phyloP scores from a whole-genome alignment of 35 echinoderm and acorn worm genomes.

The Ptychodera flava region DNA sequence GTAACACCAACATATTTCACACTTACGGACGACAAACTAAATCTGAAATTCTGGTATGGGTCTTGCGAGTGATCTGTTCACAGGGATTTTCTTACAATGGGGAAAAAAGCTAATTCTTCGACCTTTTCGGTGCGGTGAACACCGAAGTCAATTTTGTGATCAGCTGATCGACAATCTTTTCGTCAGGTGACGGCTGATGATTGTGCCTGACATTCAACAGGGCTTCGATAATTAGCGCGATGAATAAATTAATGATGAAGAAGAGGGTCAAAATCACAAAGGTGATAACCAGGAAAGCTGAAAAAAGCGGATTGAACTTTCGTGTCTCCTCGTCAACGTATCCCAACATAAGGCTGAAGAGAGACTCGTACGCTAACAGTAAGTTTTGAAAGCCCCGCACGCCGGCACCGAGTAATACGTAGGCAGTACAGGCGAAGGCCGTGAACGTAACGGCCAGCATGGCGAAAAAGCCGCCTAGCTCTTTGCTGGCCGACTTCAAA shows the following conservation, averaged over 20 bases:
- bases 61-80: too few species aligned
- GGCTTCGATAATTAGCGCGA: conserved; percentile 48
- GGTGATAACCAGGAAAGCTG: conserved; percentile 32
- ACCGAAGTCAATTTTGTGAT: neutral
- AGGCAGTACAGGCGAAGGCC: conserved; percentile 36
- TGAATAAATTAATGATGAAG: conserved; percentile 59
- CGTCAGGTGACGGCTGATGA: neutral
- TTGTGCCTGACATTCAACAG: conserved; percentile 24
- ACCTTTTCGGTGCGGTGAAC: neutral
- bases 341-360: conserved; percentile 60
- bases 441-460: conserved; percentile 27
- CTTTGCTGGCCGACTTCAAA: conserved; percentile 10
- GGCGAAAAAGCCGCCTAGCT: conserved; percentile 17
- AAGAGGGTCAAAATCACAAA: conserved; percentile 35
- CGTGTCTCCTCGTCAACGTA: conserved; percentile 40
- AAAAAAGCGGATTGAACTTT: conserved; percentile 26
- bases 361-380: conserved; percentile 24
- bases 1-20: too few species aligned
- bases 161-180: neutral
- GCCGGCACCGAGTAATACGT: conserved; percentile 32
- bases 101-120: neutral
- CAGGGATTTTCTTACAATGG: too few species aligned
- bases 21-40: too few species aligned
- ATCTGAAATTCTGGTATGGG: too few species aligned
- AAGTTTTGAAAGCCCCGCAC: conserved; percentile 52